phyloP scores from a whole-genome alignment of 2,888 invertebrate genomes.

The Polyommatus iphigenia region DNA sequence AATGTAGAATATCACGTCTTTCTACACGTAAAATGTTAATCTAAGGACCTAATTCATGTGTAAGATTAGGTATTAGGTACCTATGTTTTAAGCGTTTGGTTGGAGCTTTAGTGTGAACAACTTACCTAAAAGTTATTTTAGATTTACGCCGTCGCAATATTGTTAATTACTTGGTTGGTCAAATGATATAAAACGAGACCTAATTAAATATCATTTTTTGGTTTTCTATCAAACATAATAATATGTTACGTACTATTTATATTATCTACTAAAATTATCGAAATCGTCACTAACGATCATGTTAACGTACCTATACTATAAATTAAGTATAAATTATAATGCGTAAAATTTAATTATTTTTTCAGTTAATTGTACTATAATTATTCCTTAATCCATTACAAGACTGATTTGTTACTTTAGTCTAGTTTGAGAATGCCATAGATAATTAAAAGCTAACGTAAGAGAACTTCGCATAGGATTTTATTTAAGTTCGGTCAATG shows the following conservation, averaged over 20 bases:
- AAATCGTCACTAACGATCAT: constrained; percentile 34
- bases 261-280: background rate
- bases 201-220: background rate
- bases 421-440: constrained; percentile 80
- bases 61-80: background rate
- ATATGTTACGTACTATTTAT: background rate
- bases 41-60: background rate
- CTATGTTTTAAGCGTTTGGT: constrained; percentile 17
- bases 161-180: background rate
- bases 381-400: constrained; percentile 70
- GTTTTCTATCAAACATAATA: background rate
- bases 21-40: constrained; percentile 21
- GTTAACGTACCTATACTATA: constrained; percentile 42
- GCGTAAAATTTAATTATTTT: constrained; percentile 34
- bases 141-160: background rate
- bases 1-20: constrained; percentile 47
- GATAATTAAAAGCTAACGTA: constrained; percentile 52
- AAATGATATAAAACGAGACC: background rate
- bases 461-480: constrained; percentile 56
- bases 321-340: constrained; percentile 42
- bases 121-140: constrained; percentile 29
- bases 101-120: constrained; percentile 7
- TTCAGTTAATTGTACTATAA: constrained; percentile 55
- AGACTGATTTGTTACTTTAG: constrained; percentile 81
- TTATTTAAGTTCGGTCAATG: constrained; percentile 56